Base-by-base conservation (phyloP, 2,113 vertebrate genomes). In the Sturnus vulgaris region DNA sequence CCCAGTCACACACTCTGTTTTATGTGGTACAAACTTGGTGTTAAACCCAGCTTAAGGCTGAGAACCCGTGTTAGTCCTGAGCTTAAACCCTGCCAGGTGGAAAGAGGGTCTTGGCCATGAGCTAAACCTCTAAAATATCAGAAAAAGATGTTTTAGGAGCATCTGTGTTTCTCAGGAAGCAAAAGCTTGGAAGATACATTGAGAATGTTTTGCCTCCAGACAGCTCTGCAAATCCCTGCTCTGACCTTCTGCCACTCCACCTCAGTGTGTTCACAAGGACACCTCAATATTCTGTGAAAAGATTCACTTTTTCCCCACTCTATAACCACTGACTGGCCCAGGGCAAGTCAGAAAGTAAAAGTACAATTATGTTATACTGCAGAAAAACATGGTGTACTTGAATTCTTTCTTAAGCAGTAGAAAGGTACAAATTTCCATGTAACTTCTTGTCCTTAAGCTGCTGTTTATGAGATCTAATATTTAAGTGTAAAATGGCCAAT, bases 351-450 rank as follows among this genome's bases (percentile, higher is more conserved):
- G 40, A 57, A 86, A 93, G 2, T 49, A 13, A 53, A 82, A 60
- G 33, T 23, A 35, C 66, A 50, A 15, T 75, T n/a, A 3, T 24
- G 39, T 40, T 35, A 18, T 31, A 15, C 37, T 68, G 35, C 35
- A 65, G 33, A 3, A 60, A 50, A 50, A 78, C 75, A 39, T 16
- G 1, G 7, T 7, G 28, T 12, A 0, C 1, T 83, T 63, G 2
- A 31, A n/a, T 63, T 66, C 44, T 37, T 47, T 53, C 72, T 60
- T 16, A 39, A 92, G 50, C 25, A 46, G 17, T 15, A 46, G 14
- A 42, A 61, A 83, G 37, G 12, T 28, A n/a, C 15, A 61, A 40
- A 52, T 86, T 86, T 69, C 53, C 47, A 30, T 19, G 1, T 21
- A 53, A 21, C 4, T 77, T 72, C 17, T 64, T 28, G 12, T 53